A percentile compares a stretch with the other conserved stretches of the same genome.
Evolutionary conservation across 2,113 vertebrate species (phyloP).

Genomic region (Xyliphius kryptos): DNA sequence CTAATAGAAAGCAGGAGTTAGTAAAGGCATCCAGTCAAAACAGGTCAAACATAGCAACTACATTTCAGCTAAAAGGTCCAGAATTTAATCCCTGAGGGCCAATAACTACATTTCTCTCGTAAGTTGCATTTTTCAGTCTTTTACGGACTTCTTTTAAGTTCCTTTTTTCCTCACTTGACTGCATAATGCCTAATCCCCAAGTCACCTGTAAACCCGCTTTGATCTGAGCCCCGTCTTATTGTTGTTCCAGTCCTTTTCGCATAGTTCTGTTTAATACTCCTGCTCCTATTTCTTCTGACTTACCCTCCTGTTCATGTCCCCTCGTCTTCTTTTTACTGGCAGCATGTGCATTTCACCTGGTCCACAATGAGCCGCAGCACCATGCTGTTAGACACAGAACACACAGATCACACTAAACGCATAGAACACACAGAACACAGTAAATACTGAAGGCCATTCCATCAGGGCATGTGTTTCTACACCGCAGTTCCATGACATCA

Average conservation of each 20-base stretch:
- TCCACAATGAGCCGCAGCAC: background rate
- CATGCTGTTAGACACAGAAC: constrained; percentile 1
- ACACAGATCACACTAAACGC: too few relatives aligned
- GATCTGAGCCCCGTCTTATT: background rate
- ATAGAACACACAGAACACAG: background rate
- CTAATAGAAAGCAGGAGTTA: too few relatives aligned
- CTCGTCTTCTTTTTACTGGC: constrained; percentile 24
- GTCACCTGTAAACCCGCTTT: constrained; percentile 1
- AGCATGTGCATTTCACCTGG: constrained; percentile 17
- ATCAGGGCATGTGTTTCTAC: too few relatives aligned
- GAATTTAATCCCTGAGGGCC: background rate
- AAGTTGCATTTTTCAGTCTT: constrained; percentile 4
- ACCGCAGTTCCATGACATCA: too few relatives aligned
- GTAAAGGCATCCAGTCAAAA: background rate
- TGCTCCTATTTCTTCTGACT: background rate
- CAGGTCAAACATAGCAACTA: background rate
- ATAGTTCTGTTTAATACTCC: background rate
- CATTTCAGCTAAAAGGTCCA: background rate
- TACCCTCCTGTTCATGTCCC: constrained; percentile 1
- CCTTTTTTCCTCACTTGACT: background rate
- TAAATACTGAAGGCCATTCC: background rate
- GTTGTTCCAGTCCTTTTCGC: constrained; percentile 1
- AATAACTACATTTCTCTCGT: background rate
- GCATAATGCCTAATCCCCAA: background rate
- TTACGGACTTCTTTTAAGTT: background rate